Percentiles rank a stretch among this genome's conserved stretches.
Conservation (phyloP, 2,888 invertebrate species). For the Pandemis cinnamomeana region DNA sequence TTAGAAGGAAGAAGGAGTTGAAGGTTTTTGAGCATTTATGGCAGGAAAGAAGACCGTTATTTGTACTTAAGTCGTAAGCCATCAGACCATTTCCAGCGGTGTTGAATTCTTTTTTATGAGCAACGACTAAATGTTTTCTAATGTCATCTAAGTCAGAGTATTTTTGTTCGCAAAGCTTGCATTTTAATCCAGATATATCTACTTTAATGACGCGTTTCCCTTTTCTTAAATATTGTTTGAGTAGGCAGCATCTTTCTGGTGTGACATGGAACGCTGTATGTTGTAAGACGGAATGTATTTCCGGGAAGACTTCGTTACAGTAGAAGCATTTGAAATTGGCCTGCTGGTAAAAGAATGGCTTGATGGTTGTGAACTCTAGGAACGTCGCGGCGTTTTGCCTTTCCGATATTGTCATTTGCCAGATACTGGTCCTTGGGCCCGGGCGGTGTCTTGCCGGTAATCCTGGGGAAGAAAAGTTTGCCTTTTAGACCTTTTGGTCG, state of each 20-base stretch:
- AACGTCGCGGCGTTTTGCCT: slow-evolving; percentile 77
- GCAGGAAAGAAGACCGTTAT: slow-evolving; percentile 67
- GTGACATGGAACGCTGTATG: slow-evolving; percentile 63
- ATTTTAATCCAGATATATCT: slow-evolving; percentile 72
- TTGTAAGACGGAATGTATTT: slow-evolving; percentile 68
- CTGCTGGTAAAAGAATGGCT: slow-evolving; percentile 77
- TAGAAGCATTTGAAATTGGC: slow-evolving; percentile 80
- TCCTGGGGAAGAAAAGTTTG: slow-evolving; percentile 58
- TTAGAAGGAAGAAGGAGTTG: slow-evolving; percentile 74
- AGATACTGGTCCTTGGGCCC: slow-evolving; percentile 71
- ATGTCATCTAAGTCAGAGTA: slow-evolving; percentile 72
- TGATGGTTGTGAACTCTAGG: slow-evolving; percentile 70
- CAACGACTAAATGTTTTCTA: slow-evolving; percentile 62
- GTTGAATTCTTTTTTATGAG: slow-evolving; percentile 76
- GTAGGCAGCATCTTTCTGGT: slow-evolving; percentile 63
- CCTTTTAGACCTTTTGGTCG: slow-evolving; percentile 43
- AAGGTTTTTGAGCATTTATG: slow-evolving; percentile 73
- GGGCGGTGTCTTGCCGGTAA: slow-evolving; percentile 53
- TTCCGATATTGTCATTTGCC: slow-evolving; percentile 80
- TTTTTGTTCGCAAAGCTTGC: slow-evolving; percentile 71
- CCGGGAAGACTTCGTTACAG: slow-evolving; percentile 74
- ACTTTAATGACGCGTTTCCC: slow-evolving; percentile 78
- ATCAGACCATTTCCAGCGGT: slow-evolving; percentile 75
- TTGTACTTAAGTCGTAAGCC: slow-evolving; percentile 69
- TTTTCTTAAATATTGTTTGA: slow-evolving; percentile 72